Conservation (phyloP, 2,888 invertebrate species). For the Rhingia rostrata region DNA sequence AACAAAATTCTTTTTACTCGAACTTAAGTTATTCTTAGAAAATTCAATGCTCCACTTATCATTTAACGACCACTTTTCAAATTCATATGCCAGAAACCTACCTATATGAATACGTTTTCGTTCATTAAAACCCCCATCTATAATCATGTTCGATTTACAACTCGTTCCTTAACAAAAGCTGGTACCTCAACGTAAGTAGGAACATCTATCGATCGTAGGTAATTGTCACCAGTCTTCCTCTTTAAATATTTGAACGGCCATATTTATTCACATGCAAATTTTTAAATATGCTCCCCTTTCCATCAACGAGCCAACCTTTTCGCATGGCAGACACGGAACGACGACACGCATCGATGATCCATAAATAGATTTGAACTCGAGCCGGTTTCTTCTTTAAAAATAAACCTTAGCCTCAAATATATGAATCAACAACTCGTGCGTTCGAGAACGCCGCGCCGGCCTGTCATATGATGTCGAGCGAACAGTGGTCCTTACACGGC, state of each 20-base stretch:
- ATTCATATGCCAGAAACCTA: conserved; percentile 1
- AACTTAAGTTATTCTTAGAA: too few species aligned
- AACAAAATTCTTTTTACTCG: too few species aligned
- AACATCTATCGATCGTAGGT: conserved; percentile 29
- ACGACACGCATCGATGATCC: conserved; percentile 55
- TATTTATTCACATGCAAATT: conserved; percentile 37
- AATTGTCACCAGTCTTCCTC: conserved; percentile 12
- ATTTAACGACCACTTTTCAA: conserved; percentile 12
- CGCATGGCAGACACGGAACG: conserved; percentile 1
- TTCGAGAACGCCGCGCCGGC: background rate
- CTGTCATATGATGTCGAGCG: too few species aligned
- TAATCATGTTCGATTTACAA: background rate
- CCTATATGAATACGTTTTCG: background rate
- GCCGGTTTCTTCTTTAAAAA: conserved; percentile 45
- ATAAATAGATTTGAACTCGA: conserved; percentile 52
- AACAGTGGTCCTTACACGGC: background rate
- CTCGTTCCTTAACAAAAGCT: background rate
- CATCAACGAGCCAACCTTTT: conserved; percentile 37
- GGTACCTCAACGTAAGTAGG: conserved; percentile 3
- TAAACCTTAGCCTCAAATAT: conserved; percentile 42
- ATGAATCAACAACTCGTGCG: background rate
- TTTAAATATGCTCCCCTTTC: conserved; percentile 31
- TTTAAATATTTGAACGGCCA: conserved; percentile 30
- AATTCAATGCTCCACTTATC: conserved; percentile 16
- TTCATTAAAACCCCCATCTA: conserved; percentile 6